These are phyloP conservation scores for Azorinus chamasolen DNA, from an alignment of 2,888 invertebrate genomes.

Conservation along the genomic window DNA sequence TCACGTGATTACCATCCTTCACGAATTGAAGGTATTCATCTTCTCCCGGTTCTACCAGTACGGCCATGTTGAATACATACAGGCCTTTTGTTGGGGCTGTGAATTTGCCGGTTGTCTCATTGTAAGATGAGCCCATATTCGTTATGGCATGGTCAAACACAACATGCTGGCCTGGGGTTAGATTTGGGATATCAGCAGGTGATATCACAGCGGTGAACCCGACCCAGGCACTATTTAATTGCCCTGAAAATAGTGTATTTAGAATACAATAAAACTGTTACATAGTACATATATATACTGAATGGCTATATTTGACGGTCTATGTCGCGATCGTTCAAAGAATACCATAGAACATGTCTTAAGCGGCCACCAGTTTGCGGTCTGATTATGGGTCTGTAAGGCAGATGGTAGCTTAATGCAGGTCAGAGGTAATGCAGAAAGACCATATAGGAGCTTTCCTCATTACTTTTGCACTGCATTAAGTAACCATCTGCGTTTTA, in stretches of 20 bases:
- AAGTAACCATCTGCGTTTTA: too few species aligned
- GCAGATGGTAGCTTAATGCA: too few species aligned
- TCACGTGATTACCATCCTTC: slow-evolving; percentile 22
- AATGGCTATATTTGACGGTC: too few species aligned
- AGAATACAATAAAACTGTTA: too few species aligned
- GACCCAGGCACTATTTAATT: slow-evolving; percentile 1
- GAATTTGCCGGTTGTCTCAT: slow-evolving; percentile 14
- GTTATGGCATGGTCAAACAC: slow-evolving; percentile 18
- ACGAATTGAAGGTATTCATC: slow-evolving; percentile 23
- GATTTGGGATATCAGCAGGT: not conserved
- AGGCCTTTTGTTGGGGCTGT: slow-evolving; percentile 14
- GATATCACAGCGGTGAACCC: slow-evolving; percentile 16
- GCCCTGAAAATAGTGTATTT: not conserved
- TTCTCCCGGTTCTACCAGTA: slow-evolving; percentile 15
- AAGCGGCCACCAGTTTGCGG: too few species aligned
- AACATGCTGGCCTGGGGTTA: slow-evolving; percentile 4
- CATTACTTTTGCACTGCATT: too few species aligned
- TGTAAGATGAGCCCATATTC: slow-evolving; percentile 14
- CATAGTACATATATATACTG: too few species aligned
- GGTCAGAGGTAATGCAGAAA: too few species aligned
- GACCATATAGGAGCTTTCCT: too few species aligned
- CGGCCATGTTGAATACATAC: slow-evolving; percentile 23
- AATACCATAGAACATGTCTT: too few species aligned
- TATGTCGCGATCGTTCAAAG: too few species aligned
- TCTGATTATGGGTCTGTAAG: too few species aligned